Conservation (phyloP, 2,797 vertebrate species). For the Adelosebastes latens region DNA sequence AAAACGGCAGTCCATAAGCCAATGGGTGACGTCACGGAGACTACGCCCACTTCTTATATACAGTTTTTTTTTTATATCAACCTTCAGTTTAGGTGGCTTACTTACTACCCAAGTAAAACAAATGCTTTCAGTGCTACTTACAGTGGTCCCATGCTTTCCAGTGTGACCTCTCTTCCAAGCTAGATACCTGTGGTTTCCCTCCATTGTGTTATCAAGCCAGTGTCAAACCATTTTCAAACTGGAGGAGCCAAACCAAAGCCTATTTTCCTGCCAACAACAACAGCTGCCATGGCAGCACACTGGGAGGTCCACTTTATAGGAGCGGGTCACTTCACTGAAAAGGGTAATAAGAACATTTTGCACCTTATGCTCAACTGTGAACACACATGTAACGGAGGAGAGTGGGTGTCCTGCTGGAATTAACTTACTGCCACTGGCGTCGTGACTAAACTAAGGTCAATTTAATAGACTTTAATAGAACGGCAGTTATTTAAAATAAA, state of each 20-base stretch:
- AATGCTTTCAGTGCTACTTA: background rate
- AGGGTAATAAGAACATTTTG: constrained; percentile 62
- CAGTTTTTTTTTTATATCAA: background rate
- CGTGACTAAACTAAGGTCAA: background rate
- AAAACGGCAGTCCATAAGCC: background rate
- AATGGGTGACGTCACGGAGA: background rate
- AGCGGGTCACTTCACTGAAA: constrained; percentile 55
- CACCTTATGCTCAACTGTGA: constrained; percentile 35
- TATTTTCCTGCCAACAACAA: constrained; percentile 60
- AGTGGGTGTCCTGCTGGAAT: background rate
- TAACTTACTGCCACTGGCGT: background rate
- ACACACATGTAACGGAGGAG: background rate
- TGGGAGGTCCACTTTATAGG: constrained; percentile 62
- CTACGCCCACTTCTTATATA: background rate
- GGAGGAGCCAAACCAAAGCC: constrained; percentile 63
- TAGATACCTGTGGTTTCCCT: constrained; percentile 59
- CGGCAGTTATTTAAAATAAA: background rate
- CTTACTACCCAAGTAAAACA: constrained; percentile 14
- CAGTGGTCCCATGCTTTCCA: constrained; percentile 13
- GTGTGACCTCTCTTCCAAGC: constrained; percentile 32
- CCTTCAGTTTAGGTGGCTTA: background rate
- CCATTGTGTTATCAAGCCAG: constrained; percentile 55
- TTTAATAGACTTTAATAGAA: background rate
- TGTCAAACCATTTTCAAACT: constrained; percentile 63
- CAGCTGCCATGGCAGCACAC: constrained; percentile 68